Evolutionary conservation across 2,888 invertebrate species (phyloP), one percentile per base, ranked within the genome.

Genomic region (Hemithea aestivaria): DNA sequence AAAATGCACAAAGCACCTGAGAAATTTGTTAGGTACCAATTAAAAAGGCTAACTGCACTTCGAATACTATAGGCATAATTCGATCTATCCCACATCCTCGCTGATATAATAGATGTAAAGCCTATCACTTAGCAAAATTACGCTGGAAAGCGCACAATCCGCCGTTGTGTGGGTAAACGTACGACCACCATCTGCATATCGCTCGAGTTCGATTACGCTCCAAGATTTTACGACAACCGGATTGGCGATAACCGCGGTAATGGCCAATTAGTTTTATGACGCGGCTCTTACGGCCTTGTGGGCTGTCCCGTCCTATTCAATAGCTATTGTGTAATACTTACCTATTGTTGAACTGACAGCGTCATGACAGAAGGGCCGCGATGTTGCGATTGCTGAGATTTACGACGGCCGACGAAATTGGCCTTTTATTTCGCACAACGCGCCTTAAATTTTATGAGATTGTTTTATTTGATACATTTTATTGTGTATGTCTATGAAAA

Each of bases 261-360:
- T 60, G 51, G 61, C 57, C 66, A 64, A 70, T 70, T 68, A 68
- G 62, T 67, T 68, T 66, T 62, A 67, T 60, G 60, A 48, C 38
- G 50, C 53, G 43, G 48, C 51, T 51, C 60, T 64, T 64, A 47
- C 44, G 50, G 45, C 57, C 61, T 58, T 57, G 16, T 16, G 28
- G 37, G 27, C 55, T 54, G 66, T 59, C 49, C 55, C 54, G 44
- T 56, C 53, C 56, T 62, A 64, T 62, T 70, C 62, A 72, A 73
- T 68, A 64, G 68, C 66, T 59, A 66, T 73, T 73, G 66, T 71
- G 55, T 45, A 58, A 63, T 61, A 62, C 68, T 68, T 66, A 63
- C 71, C 75, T 74, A 66, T 76, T 75, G 75, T 75, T 70, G 57
- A 58, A 44, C 50, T 52, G 59, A 63, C 68, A 61, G 58, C 67